A percentile compares a stretch with the other conserved stretches of the same genome.
Evolutionary conservation across 2,888 invertebrate genomes (phyloP).

Genomic region (Trachelus tabidus): DNA sequence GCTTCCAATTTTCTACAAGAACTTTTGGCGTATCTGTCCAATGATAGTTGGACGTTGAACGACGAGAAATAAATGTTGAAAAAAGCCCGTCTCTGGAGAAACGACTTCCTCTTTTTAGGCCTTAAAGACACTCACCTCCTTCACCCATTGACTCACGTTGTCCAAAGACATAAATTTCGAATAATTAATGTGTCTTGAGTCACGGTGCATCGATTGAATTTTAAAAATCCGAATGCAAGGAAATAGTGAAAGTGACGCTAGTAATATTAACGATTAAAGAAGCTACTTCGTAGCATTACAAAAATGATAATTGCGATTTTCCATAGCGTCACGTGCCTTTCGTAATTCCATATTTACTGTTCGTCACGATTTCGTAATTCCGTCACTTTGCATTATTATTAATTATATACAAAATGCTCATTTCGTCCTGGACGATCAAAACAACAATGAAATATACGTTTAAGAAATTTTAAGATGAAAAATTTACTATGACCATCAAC

Average conservation of each 20-base stretch:
- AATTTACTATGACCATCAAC: no score
- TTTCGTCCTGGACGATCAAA: background rate
- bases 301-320: background rate
- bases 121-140: background rate
- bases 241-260: background rate
- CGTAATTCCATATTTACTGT: background rate
- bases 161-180: background rate
- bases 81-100: background rate
- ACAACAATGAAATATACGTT: no score
- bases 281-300: background rate
- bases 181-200: background rate
- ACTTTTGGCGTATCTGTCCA: background rate
- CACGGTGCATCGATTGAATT: background rate
- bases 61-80: background rate
- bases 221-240: background rate
- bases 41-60: background rate
- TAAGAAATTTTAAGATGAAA: no score
- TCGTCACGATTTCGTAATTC: background rate
- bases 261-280: background rate
- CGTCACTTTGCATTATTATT: background rate
- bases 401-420: background rate
- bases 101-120: background rate
- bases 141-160: background rate
- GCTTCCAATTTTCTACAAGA: constrained; percentile 2
- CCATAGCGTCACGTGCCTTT: background rate